phyloP scores from a whole-genome alignment of 2,797 vertebrate genomes.

The Chrysocyon brachyurus region DNA sequence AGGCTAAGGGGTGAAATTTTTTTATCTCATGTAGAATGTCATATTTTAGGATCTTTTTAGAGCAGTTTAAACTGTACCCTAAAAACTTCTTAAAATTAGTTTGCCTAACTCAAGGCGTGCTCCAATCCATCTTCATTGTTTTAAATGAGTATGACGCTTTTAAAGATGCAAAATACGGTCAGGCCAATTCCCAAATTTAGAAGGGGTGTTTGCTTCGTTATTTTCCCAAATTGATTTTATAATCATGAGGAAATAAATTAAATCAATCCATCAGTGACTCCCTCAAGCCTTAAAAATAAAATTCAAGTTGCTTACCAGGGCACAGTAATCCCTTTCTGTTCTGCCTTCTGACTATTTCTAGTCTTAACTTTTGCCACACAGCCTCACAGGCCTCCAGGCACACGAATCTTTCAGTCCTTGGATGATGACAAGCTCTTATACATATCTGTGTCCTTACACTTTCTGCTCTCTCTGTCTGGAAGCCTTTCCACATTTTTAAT shows the following conservation, averaged over 20 bases:
- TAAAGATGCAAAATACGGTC: conserved; percentile 46
- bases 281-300: conserved; percentile 69
- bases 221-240: conserved; percentile 59
- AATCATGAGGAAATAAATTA: conserved; percentile 63
- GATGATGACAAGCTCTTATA: not conserved
- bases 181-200: not conserved
- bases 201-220: conserved; percentile 62
- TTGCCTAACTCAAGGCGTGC: not conserved
- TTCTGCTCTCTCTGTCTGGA: not conserved
- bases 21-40: not conserved
- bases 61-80: not conserved
- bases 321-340: not conserved
- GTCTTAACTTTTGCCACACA: not conserved
- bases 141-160: not conserved
- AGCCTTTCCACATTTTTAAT: not conserved
- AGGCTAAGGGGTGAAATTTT: not conserved
- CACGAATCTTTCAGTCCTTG: not conserved
- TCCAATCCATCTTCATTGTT: not conserved
- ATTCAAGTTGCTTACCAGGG: conserved; percentile 62
- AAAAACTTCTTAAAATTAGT: not conserved
- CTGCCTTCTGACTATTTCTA: conserved; percentile 16
- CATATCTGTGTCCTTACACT: not conserved
- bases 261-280: conserved; percentile 42
- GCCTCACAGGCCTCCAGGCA: not conserved
- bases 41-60: not conserved